Evolutionary conservation across 2,797 vertebrate genomes (phyloP), one percentile per base, ranked within the genome.

Genomic region (Pygocentrus nattereri): DNA sequence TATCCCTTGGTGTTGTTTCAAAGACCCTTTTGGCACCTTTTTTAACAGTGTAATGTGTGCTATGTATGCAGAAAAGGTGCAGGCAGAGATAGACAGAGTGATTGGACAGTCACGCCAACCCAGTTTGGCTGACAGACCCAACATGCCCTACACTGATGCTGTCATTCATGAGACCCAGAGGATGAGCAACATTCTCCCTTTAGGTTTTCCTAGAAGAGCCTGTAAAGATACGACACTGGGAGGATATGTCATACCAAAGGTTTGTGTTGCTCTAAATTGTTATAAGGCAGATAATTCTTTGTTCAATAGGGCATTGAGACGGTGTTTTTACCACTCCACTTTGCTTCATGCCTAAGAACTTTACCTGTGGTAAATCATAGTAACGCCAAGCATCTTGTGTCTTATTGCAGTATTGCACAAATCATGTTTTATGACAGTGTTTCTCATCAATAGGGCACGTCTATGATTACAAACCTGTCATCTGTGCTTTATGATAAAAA

Each of bases 81-180:
- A 85, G 54, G 84, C 50, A 69, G 89, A 90, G 81, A 90, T 89
- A 75, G 87, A 90, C 68, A 50, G n/a, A 31, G 87, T 88, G 23
- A 79, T 88, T 47, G 88, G 87, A 69, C 87, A 83, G 69, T 86
- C 85, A 16, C 87, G 83, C 23, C 82, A 70, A 30, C 81, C 78
- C 12, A 75, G 69, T 52, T 54, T 87, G 41, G 76, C 65, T 5
- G 88, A 89, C 83, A 90, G 90, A 67, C 71, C 78, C 49, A 89
- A 77, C 54, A 85, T 95, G 90, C 94, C 93, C 38, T 95, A 94
- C 70, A 94, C 93, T 82, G 91, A 94, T 0, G 93, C 94, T 0
- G 92, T 94, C n/a, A 76, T 95, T 84, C 93, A 95, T 0, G 94
- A 96, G 71, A 89, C 90, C 30, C 95, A 93, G 78, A 93, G 95